These are phyloP conservation scores for Gallinago nigripennis DNA, from an alignment of 2,797 vertebrate species.

Conservation along the genomic window DNA sequence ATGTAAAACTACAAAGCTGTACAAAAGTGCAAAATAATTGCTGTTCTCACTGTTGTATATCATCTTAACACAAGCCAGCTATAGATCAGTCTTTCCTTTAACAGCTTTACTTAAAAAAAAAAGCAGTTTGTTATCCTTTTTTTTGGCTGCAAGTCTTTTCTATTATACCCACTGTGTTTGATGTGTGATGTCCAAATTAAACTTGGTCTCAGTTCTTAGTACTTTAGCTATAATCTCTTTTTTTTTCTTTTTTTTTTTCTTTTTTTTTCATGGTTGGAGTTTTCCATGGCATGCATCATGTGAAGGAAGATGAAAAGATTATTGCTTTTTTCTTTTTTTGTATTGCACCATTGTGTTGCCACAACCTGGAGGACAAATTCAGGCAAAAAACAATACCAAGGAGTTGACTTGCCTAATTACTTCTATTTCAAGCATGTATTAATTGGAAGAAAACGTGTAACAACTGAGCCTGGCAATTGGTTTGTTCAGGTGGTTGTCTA, in stretches of 20 bases:
- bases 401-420: background rate
- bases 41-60: background rate
- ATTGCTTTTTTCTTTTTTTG: background rate
- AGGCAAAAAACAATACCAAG: background rate
- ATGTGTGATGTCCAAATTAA: background rate
- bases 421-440: background rate
- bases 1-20: background rate
- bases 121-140: background rate
- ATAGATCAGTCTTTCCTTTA: background rate
- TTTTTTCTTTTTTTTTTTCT: too few species aligned
- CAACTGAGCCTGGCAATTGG: background rate
- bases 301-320: background rate
- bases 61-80: background rate
- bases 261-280: background rate
- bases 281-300: background rate
- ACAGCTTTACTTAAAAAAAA: background rate
- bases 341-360: background rate
- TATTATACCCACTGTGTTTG: background rate
- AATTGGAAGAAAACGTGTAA: background rate
- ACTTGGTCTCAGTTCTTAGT: background rate
- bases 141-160: background rate
- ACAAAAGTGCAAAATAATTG: background rate
- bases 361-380: background rate
- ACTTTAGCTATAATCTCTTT: background rate
- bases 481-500: background rate